These are phyloP conservation scores for Tipula unca DNA, from an alignment of 2,888 invertebrate genomes.

Conservation along the genomic window DNA sequence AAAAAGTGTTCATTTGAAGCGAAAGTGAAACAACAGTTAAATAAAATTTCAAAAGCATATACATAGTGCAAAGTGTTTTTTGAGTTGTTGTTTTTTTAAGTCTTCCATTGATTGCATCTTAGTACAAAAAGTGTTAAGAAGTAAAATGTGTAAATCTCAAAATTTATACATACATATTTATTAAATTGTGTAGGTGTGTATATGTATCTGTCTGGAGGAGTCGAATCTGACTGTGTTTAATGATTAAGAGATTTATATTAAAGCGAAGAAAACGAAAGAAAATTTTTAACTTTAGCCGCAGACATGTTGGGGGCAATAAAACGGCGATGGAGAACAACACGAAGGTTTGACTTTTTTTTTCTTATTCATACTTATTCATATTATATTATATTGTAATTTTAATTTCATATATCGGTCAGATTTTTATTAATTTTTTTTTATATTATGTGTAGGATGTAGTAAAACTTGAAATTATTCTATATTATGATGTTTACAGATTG, in stretches of 20 bases:
- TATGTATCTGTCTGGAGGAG: neutral
- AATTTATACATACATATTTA: neutral
- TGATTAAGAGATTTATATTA: neutral
- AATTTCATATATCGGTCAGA: neutral
- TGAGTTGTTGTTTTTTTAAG: neutral
- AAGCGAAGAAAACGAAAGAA: neutral
- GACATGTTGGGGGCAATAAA: slow-evolving; percentile 10
- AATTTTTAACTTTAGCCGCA: neutral
- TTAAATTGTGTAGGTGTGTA: neutral
- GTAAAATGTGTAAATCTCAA: neutral
- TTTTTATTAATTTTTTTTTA: neutral
- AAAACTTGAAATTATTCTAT: neutral
- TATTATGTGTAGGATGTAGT: neutral
- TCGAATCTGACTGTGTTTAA: neutral
- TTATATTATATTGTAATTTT: neutral
- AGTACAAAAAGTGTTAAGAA: neutral
- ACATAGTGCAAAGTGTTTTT: neutral
- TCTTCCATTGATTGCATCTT: neutral
- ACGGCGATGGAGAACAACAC: slow-evolving; percentile 9
- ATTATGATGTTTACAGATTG: neutral
- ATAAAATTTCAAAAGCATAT: neutral
- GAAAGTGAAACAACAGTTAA: neutral
- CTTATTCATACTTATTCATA: neutral
- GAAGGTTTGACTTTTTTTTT: slow-evolving; percentile 17
- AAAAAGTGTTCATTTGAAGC: neutral